Evolutionary conservation across 2,113 vertebrate genomes (phyloP).

Genomic region (Sakesphorus luctuosus): DNA sequence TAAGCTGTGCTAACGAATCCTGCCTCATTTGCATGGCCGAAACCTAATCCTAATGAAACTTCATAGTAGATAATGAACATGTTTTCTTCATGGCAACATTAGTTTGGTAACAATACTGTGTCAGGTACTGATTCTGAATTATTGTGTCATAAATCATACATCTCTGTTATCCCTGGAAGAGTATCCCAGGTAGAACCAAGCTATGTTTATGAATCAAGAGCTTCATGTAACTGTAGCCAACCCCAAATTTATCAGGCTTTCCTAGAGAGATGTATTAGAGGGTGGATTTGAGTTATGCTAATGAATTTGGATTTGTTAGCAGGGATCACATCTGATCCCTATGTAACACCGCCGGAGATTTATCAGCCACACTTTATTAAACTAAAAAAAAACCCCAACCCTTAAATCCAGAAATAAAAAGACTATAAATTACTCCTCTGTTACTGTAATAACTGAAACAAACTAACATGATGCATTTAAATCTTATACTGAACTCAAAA

Average conservation of each 20-base stretch:
- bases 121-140: background rate
- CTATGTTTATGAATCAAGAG: background rate
- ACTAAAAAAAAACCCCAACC: background rate
- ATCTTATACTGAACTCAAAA: background rate
- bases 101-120: background rate
- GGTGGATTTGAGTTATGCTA: conserved; percentile 60
- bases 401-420: conserved; percentile 53
- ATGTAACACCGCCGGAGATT: conserved; percentile 34
- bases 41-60: conserved; percentile 73
- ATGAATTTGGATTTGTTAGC: conserved; percentile 62
- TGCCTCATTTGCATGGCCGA: conserved; percentile 73
- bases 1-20: conserved; percentile 71
- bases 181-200: conserved; percentile 6
- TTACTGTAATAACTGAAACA: conserved; percentile 45
- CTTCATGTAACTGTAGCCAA: background rate
- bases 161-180: background rate
- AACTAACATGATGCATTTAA: background rate
- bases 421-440: conserved; percentile 4
- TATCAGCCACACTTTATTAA: conserved; percentile 60
- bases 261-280: conserved; percentile 48
- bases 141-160: background rate
- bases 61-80: conserved; percentile 61
- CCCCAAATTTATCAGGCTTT: conserved; percentile 26
- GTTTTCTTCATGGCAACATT: conserved; percentile 41
- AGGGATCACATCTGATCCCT: conserved; percentile 67